phyloP scores from a whole-genome alignment of 2,113 vertebrate genomes.

The Tyrannus savana region DNA sequence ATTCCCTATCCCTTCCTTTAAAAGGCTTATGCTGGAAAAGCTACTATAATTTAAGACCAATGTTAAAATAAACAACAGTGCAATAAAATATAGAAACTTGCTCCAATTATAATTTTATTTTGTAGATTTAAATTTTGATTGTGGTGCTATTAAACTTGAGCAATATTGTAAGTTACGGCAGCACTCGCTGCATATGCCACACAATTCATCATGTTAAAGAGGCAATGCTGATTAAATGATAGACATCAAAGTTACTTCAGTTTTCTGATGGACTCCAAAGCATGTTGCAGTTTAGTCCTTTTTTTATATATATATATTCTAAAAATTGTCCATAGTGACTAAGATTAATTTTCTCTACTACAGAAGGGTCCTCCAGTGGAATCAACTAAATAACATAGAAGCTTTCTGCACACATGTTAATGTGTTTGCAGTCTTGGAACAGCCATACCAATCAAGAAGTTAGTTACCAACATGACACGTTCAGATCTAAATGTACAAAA shows the following conservation, averaged over 20 bases:
- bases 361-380: background rate
- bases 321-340: background rate
- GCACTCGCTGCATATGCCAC: background rate
- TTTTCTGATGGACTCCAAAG: background rate
- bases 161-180: background rate
- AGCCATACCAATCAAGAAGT: background rate
- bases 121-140: background rate
- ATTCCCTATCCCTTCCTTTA: background rate
- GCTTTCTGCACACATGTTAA: background rate
- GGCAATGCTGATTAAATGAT: background rate
- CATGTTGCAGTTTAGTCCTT: background rate
- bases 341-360: background rate
- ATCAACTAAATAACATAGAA: background rate
- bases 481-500: background rate
- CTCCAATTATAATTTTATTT: slow-evolving; percentile 1
- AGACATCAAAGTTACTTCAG: background rate
- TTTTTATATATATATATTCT: background rate
- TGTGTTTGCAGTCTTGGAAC: background rate
- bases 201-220: background rate
- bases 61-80: background rate
- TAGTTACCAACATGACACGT: background rate
- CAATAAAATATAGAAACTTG: background rate
- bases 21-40: background rate
- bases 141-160: background rate
- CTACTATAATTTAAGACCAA: background rate